Base-by-base conservation (phyloP, 2,113 vertebrate species). In the Emydura subglobosa region DNA sequence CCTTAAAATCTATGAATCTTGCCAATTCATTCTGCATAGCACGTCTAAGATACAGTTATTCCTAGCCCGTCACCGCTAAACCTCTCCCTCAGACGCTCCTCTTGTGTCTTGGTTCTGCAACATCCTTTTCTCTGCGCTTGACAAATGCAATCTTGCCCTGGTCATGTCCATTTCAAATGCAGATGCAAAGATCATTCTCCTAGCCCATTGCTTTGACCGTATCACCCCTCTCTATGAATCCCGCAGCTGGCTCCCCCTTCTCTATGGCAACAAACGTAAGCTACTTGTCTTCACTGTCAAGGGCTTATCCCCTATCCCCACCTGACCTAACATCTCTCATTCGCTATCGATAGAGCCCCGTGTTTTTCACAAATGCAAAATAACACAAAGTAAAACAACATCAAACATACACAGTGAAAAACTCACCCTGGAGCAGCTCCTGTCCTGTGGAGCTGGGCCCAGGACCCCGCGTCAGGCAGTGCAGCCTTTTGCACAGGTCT, bases 1-100 rank as follows among this genome's bases (percentile, higher is more conserved):
- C 74, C 90, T 96, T 94, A 86, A 94, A 95, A 91, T 92, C 90
- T 83, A 74, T 85, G 89, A 92, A 86, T 85, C 50, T 85, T 85
- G 61, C 88, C 0, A 1, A 83, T 55, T 19, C 39, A 86, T 92
- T 93, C 81, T 90, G 27, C 57, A 68, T 31, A 0, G 1, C 0
- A 0, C 27, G 94, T 91, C 74, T 89, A 54, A 88, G 79, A 88
- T 21, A 25, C 2, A 31, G n/a, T 25, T 89, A 29, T 80, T 88
- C 82, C 89, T 54, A 88, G 49, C 87, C 29, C 22, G n/a, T 17
- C 81, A 74, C 39, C 59, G n/a, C 3, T 3, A 59, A 94, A 96
- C 86, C 6, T 59, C 54, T 87, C 79, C 86, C 89, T 57, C 84
- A 9, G 57, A 29, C 42, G 27, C 74, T 78, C 42, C 16, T 78